Percentiles rank a stretch among this genome's conserved stretches.
Conservation (phyloP, 2,797 vertebrate genomes). For the Euphonia xanthogaster region DNA sequence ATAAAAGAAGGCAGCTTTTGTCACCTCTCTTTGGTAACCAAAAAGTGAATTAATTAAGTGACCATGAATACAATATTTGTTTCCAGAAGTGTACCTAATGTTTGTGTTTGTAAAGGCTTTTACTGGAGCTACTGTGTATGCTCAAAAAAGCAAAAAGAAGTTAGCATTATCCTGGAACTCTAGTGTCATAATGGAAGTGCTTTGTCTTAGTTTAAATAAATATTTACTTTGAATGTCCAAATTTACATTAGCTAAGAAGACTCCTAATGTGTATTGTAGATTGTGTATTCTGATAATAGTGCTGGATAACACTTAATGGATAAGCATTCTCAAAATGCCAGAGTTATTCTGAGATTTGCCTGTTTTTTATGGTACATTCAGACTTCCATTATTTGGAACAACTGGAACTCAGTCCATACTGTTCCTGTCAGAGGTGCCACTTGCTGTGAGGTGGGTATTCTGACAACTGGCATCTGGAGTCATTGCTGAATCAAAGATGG, state of each 20-base stretch:
- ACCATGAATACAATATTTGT: not conserved
- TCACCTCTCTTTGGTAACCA: not conserved
- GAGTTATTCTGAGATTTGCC: not conserved
- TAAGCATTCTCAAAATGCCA: not conserved
- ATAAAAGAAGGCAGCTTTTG: not conserved
- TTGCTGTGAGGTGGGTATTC: not conserved
- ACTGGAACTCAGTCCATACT: not conserved
- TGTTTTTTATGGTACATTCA: not conserved
- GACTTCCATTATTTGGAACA: not conserved
- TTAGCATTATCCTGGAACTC: not conserved
- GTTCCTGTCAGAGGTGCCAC: not conserved
- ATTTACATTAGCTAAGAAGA: constrained; percentile 2
- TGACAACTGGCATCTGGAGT: not conserved
- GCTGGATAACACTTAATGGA: not conserved
- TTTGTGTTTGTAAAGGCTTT: not conserved
- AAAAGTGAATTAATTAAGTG: not conserved
- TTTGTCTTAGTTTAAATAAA: constrained; percentile 46
- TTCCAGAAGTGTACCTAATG: not conserved
- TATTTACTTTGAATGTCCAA: constrained; percentile 18
- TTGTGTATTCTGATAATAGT: not conserved
- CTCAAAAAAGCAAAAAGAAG: not conserved
- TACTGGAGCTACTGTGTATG: not conserved
- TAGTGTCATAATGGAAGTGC: not conserved
- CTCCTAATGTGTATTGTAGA: not conserved
- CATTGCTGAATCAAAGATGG: not conserved